phyloP scores from a whole-genome alignment of 2,113 vertebrate species.

The Platanista minor region DNA sequence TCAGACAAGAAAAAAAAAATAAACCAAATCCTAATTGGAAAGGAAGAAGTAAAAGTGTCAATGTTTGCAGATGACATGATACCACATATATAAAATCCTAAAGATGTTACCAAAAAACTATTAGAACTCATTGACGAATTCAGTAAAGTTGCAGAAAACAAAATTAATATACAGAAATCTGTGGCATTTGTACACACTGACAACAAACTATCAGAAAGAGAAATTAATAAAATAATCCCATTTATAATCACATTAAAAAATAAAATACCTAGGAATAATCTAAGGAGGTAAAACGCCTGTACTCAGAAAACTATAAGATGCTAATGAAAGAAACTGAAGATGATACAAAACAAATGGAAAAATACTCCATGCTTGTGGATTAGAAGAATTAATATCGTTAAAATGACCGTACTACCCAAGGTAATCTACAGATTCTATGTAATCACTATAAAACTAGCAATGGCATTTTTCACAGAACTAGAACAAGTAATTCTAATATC shows the following conservation, averaged over 20 bases:
- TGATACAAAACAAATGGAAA: not conserved
- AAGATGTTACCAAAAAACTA: not conserved
- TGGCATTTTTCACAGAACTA: no score
- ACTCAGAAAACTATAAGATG: not conserved
- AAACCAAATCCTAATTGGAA: not conserved
- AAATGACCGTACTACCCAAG: not conserved
- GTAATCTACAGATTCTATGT: not conserved
- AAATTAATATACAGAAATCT: not conserved
- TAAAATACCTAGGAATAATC: not conserved
- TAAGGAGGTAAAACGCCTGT: not conserved
- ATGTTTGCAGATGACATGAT: not conserved
- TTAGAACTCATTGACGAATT: not conserved
- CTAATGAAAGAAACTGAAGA: not conserved
- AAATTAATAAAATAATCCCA: not conserved
- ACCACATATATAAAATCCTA: not conserved
- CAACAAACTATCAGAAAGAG: not conserved
- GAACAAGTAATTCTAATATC: no score
- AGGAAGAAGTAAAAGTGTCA: not conserved
- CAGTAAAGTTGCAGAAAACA: not conserved
- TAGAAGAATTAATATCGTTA: not conserved
- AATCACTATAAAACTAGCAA: not conserved
- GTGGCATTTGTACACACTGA: not conserved
- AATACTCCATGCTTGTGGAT: not conserved
- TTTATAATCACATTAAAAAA: not conserved
- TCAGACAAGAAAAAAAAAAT: not conserved